Evolutionary conservation across 2,113 vertebrate species (phyloP).

Genomic region (Alexandromys fortis): DNA sequence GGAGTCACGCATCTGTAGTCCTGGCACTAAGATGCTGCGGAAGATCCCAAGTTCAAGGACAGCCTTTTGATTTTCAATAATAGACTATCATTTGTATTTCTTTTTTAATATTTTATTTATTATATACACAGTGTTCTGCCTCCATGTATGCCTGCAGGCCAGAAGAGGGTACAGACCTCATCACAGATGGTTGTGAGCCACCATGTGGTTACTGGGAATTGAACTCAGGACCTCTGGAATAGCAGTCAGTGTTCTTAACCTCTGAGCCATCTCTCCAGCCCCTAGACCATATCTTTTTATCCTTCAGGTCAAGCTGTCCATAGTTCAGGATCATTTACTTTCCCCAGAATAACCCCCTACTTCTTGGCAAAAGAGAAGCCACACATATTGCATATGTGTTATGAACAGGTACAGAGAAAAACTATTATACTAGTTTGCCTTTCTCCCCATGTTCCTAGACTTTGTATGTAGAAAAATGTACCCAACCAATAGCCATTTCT

Average conservation of each 20-base stretch:
- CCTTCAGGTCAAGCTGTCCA: background rate
- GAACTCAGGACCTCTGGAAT: too few species aligned
- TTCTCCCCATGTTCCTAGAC: background rate
- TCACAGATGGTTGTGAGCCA: too few species aligned
- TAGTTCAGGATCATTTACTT: slow-evolving; percentile 8
- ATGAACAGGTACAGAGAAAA: background rate
- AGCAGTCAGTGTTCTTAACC: too few species aligned
- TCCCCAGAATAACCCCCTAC: background rate
- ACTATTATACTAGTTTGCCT: background rate
- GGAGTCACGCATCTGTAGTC: background rate
- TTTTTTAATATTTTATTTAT: too few species aligned
- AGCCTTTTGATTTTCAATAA: background rate
- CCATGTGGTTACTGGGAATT: too few species aligned
- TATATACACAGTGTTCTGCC: too few species aligned
- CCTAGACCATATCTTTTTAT: background rate
- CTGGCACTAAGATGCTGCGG: background rate
- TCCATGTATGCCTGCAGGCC: too few species aligned
- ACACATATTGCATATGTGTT: background rate
- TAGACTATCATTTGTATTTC: background rate
- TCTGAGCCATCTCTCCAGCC: too few species aligned
- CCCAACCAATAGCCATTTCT: background rate
- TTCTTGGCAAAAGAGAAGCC: slow-evolving; percentile 20
- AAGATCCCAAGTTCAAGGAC: background rate
- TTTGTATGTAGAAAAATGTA: background rate
- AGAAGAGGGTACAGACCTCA: too few species aligned